Evolutionary conservation across 2,888 invertebrate genomes (phyloP), one percentile per base, ranked within the genome.

Genomic region (Crioceris asparagi): DNA sequence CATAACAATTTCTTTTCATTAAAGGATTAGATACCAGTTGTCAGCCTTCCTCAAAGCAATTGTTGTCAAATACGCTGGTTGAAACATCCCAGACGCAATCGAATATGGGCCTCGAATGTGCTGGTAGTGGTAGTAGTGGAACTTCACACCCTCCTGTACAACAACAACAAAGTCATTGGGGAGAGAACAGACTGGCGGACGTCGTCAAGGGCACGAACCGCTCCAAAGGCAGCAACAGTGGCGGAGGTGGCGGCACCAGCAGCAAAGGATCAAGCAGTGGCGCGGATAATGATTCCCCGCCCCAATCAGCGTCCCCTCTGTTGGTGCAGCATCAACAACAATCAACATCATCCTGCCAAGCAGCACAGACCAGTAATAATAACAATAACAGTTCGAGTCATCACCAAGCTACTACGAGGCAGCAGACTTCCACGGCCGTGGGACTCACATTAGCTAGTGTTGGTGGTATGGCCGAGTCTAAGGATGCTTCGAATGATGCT

Each of bases 171-270:
- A 63, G 66, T 39, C 68, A 59, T 41, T 68, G 66, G 59, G 70
- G 72, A 60, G 71, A 75, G 57, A 76, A 71, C 60, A 76, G 83
- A 58, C 69, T 84, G 54, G 77, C 84, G 8, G 85, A 85, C 61
- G 83, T 85, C 29, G 84, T 85, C 32, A 83, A 83, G 40, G 82
- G 82, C 39, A 79, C 77, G 26, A 76, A 75, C 46, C 74, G 71
- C 59, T 60, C 59, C 52, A 61, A 61, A 40, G 33, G 39, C 44
- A 66, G 64, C 49, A 49, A 43, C 21, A n/a, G n/a, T n/a, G n/a
- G n/a, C n/a, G n/a, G n/a, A n/a, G n/a, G n/a, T n/a, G n/a, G n/a
- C n/a, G n/a, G 36, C 11, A 29, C 32, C 29, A 41, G 54, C 32
- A 55, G 51, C 36, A 55, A 50, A 42, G 54, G 55, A 40, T 54